Evolutionary conservation across 2,113 vertebrate species (phyloP), one percentile per base, ranked within the genome.

Genomic region (Serinus canaria): DNA sequence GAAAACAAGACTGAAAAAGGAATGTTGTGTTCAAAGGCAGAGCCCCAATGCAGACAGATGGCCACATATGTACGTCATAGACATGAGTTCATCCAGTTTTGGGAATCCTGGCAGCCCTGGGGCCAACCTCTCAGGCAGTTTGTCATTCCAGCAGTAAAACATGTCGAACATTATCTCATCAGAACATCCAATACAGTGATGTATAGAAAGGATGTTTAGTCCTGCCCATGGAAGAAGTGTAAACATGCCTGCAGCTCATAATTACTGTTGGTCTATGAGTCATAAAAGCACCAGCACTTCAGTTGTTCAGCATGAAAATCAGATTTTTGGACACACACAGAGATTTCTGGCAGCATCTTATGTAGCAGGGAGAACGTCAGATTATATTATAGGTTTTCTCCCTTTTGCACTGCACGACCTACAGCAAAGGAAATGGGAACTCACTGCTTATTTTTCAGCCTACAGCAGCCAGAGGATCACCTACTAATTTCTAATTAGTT

Each of bases 21-120:
- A 80, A 80, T 2, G 4, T 2, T 67, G 63, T 53, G 49, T 44
- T 83, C 59, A 56, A 67, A 33, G 85, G 10, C 62, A 43, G 49
- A 84, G 47, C 15, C 24, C 33, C 7, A 1, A 0, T 2, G 19
- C 31, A 75, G 46, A 69, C 25, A 35, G 30, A 24, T 3, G 23
- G 62, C 31, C 56, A 33, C 16, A 6, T 1, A 13, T 0, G 0
- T 27, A 7, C 8, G 2, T 64, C 60, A 62, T 0, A 67, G 64
- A 59, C 16, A 21, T 21, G 82, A 83, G 63, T 24, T 91, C 63
- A 83, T 14, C 37, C 59, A 39, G 2, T 62, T 77, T 62, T 0
- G 3, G 87, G 79, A 90, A 92, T 13, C 20, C 43, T 52, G 33
- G 63, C 64, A 47, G 79, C 41, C 78, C 87, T 49, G 0, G 0